A percentile compares a stretch with the other conserved stretches of the same genome.
Conservation (phyloP, 2,888 invertebrate genomes). For the Himalopsyche anomala region DNA sequence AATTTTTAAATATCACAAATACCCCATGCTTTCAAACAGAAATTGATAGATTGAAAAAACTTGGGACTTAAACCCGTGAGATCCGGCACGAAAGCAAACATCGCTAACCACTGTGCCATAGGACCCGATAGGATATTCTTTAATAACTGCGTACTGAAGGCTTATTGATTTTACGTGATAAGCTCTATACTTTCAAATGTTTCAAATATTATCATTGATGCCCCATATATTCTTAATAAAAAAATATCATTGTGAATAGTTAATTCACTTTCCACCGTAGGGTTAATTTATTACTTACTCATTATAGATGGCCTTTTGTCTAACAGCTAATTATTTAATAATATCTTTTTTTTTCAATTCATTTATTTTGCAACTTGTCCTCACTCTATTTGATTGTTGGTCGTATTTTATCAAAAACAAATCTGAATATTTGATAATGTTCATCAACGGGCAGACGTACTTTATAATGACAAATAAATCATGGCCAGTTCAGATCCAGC, state of each 20-base stretch:
- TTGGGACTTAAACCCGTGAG: too few relatives aligned
- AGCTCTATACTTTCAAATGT: too few relatives aligned
- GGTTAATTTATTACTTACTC: conserved; percentile 1
- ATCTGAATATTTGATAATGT: not conserved
- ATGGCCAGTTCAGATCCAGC: not conserved
- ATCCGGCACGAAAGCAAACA: too few relatives aligned
- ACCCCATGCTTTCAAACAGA: too few relatives aligned
- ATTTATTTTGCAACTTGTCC: conserved; percentile 19
- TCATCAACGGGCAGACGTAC: not conserved
- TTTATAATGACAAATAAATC: not conserved
- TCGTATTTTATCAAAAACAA: not conserved
- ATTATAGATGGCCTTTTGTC: not conserved
- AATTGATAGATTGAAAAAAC: too few relatives aligned
- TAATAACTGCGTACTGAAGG: too few relatives aligned
- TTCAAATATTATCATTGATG: too few relatives aligned
- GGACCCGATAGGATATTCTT: too few relatives aligned
- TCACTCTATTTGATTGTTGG: not conserved
- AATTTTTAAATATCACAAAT: too few relatives aligned
- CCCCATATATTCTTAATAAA: not conserved
- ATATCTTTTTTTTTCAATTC: not conserved
- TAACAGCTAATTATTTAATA: not conserved
- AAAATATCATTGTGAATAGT: not conserved
- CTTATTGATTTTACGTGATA: too few relatives aligned
- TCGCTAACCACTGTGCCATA: too few relatives aligned
- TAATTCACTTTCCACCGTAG: not conserved